Conservation (phyloP, 2,113 vertebrate species). For the Campylomormyrus tamandua region DNA sequence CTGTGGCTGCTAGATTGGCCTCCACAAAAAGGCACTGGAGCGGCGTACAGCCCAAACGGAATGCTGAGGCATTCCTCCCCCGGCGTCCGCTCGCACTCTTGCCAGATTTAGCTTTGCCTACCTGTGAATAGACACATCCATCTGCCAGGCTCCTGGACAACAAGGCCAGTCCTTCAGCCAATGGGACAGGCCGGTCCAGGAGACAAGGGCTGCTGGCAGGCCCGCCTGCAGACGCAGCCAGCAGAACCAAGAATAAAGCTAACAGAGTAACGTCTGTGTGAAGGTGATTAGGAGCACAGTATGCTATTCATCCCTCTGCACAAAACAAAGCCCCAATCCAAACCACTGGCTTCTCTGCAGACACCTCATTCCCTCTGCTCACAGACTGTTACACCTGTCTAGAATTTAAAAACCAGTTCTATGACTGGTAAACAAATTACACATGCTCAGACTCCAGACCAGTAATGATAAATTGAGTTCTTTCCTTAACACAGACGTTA, state of each 20-base stretch:
- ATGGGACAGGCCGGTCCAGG: not conserved
- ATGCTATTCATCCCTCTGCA: not conserved
- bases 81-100: not conserved
- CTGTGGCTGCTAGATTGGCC: not conserved
- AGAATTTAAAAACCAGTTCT: not conserved
- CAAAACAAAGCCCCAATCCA: not conserved
- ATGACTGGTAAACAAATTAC: not conserved
- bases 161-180: not conserved
- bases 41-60: not conserved
- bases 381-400: not conserved
- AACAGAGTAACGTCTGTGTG: not conserved
- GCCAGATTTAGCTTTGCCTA: not conserved
- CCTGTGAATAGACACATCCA: not conserved
- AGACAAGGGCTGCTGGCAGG: not conserved
- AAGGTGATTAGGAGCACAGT: not conserved
- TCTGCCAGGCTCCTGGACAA: not conserved
- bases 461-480: not conserved
- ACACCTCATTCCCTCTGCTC: not conserved
- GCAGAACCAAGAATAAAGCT: not conserved
- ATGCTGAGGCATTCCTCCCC: not conserved
- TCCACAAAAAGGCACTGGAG: not conserved
- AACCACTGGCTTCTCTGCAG: not conserved
- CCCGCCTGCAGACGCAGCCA: too few species aligned
- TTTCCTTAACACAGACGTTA: not conserved
- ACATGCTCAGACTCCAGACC: not conserved